A percentile compares a stretch with the other conserved stretches of the same genome.
Conservation (phyloP, 2,888 invertebrate species). For the Syritta pipiens region DNA sequence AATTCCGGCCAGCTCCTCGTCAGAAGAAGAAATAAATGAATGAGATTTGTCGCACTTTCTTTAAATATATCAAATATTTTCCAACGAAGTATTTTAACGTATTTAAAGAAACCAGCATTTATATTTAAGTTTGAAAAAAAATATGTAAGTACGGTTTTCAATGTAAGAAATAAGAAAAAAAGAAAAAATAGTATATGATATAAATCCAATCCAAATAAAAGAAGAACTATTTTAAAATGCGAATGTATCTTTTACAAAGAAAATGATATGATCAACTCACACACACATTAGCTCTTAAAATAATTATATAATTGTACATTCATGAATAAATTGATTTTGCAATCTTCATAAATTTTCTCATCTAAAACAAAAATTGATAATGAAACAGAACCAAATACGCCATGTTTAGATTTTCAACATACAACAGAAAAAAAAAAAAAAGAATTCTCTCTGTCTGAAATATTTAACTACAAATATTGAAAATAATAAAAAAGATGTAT, state of each 20-base stretch:
- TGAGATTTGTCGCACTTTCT: slow-evolving; percentile 80
- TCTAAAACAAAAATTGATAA: no score
- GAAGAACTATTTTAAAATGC: slow-evolving; percentile 16
- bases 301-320: slow-evolving; percentile 1
- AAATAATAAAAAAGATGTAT: no score
- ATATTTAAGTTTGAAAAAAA: slow-evolving; percentile 16
- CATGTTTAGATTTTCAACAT: neutral
- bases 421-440: slow-evolving; percentile 1
- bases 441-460: no score
- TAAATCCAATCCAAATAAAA: neutral
- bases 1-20: slow-evolving; percentile 82
- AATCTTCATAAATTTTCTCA: slow-evolving; percentile 11
- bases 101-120: slow-evolving; percentile 59
- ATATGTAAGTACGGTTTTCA: slow-evolving; percentile 54
- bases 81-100: slow-evolving; percentile 37
- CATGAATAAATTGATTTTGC: slow-evolving; percentile 12
- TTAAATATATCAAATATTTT: slow-evolving; percentile 71
- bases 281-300: slow-evolving; percentile 28
- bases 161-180: slow-evolving; percentile 48
- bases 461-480: no score
- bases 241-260: slow-evolving; percentile 52
- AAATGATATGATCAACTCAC: slow-evolving; percentile 30
- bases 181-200: no score
- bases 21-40: slow-evolving; percentile 79
- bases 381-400: slow-evolving; percentile 62